phyloP scores from a whole-genome alignment of 2,888 invertebrate species.

The Apotomis turbidana region DNA sequence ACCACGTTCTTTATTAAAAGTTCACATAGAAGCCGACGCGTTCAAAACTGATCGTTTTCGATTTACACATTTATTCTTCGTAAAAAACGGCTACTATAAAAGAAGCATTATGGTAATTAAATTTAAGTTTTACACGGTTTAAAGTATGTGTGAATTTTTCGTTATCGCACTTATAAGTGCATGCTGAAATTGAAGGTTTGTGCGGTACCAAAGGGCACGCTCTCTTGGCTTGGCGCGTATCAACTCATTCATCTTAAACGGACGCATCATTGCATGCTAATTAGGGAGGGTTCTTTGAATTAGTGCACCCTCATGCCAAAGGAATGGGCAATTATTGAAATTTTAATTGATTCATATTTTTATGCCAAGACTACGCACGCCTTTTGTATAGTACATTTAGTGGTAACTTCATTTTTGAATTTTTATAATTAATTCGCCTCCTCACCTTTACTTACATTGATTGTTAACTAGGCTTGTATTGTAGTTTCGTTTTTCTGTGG shows the following conservation, averaged over 20 bases:
- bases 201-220: constrained; percentile 63
- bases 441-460: too few species aligned
- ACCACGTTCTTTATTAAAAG: not conserved
- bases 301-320: constrained; percentile 36
- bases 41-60: not conserved
- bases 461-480: too few species aligned
- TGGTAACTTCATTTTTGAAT: not conserved
- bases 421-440: not conserved
- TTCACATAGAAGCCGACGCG: not conserved
- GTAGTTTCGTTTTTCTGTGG: too few species aligned
- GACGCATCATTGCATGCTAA: constrained; percentile 68
- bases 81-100: constrained; percentile 16
- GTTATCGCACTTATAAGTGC: constrained; percentile 30
- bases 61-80: not conserved
- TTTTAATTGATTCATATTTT: constrained; percentile 32
- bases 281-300: constrained; percentile 48
- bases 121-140: constrained; percentile 34
- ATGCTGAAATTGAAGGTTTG: constrained; percentile 47
- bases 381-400: not conserved
- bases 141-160: constrained; percentile 32
- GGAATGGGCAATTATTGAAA: constrained; percentile 31
- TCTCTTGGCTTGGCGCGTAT: constrained; percentile 62
- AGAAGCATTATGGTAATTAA: constrained; percentile 17
- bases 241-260: constrained; percentile 67
- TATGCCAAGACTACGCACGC: constrained; percentile 1